Evolutionary conservation across 2,113 vertebrate genomes (phyloP), one percentile per base, ranked within the genome.

Genomic region (Mixornis gularis): DNA sequence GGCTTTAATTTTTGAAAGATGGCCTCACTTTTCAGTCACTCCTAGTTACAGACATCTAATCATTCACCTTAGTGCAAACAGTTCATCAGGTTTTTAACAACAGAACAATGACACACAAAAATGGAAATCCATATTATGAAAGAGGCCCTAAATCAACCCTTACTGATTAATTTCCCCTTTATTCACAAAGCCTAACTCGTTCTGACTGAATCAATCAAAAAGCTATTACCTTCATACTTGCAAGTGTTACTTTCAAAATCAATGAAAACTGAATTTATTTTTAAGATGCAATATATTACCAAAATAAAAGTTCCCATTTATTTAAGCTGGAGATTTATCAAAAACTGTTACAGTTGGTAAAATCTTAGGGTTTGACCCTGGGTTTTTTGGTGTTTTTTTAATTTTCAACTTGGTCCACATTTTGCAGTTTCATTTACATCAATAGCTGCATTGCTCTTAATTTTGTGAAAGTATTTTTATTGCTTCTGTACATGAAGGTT

Each of bases 121-220:
- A 97, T 97, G 96, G 95, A 97, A 98, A 98, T 98, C 97, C 86
- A 97, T 98, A 97, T 87, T 96, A 84, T 70, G 90, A 97, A 96
- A 95, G 88, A 95, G 92, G 89, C 91, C 91, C 93, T 97, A 97
- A 96, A 97, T 97, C 97, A 98, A 63, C 85, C 32, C 74, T 94
- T 93, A 94, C 95, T 97, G 96, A 98, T 98, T 97, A 98, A 98
- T 97, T 98, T 93, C 84, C 90, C 86, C 51, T 97, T 96, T 97
- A 97, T 97, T 97, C 94, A 96, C 92, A 94, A 96, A 32, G n/a
- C 92, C 92, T 97, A 96, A 98, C 95, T 96, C 96, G 97, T 98
- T 95, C 92, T 94, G 96, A 97, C 97, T 96, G 94, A 98, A 98
- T 98, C 97, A 98, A 98, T 98, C 97, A 97, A 97, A 98, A 98